phyloP scores from a whole-genome alignment of 2,797 vertebrate species.

The Tarsius wallacei region DNA sequence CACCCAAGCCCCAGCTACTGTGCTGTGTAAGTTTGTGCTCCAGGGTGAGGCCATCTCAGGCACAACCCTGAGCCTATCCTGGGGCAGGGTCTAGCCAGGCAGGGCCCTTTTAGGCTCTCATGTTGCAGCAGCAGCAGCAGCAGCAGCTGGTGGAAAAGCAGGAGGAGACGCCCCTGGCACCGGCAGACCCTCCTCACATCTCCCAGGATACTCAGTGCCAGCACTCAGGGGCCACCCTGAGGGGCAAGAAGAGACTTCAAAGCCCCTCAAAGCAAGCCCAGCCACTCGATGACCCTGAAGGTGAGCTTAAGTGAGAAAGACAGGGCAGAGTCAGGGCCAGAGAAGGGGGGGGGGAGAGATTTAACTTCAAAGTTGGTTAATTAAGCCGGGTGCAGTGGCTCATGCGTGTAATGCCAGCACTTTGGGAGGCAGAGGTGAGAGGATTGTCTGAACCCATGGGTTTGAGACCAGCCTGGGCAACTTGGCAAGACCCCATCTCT shows the following conservation, averaged over 20 bases:
- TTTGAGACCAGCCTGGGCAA: too few species aligned
- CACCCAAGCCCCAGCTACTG: not conserved
- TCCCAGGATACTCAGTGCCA: conserved; percentile 52
- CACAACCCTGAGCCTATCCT: not conserved
- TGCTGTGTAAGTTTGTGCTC: not conserved
- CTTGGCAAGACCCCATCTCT: too few species aligned
- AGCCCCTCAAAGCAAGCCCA: conserved; percentile 44
- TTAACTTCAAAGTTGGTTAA: not conserved
- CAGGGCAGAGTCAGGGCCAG: not conserved
- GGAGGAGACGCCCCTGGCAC: conserved; percentile 79
- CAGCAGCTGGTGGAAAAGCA: conserved; percentile 91
- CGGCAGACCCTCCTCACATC: conserved; percentile 66
- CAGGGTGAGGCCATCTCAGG: not conserved
- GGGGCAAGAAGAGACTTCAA: not conserved
- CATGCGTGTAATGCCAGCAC: too few species aligned
- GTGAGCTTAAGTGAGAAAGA: conserved; percentile 58
- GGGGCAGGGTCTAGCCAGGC: not conserved
- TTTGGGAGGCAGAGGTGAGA: too few species aligned
- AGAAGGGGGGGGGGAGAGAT: not conserved
- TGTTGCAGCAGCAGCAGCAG: conserved; percentile 87
- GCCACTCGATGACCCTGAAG: conserved; percentile 49
- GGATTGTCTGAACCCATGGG: too few species aligned
- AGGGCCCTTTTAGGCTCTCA: not conserved
- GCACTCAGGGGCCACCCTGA: not conserved
- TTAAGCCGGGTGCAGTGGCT: not conserved